These are phyloP conservation scores for Nephotettix cincticeps DNA, from an alignment of 1,140 invertebrate species.

Conservation along the genomic window DNA sequence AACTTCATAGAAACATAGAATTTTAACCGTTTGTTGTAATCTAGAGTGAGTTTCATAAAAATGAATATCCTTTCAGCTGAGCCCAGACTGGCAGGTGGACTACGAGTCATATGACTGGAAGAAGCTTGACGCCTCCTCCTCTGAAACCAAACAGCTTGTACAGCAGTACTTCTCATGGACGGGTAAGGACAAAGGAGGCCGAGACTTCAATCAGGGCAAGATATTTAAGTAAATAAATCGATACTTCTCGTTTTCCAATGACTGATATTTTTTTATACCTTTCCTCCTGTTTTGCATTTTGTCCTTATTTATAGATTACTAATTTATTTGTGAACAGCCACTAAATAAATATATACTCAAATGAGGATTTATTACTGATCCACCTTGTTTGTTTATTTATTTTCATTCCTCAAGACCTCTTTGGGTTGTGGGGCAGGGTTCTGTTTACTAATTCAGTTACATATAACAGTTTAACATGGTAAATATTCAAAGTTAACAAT, in stretches of 20 bases:
- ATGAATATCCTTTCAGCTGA: slow-evolving; percentile 75
- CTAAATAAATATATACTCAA: neutral
- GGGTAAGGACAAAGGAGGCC: slow-evolving; percentile 82
- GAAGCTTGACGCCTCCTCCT: slow-evolving; percentile 82
- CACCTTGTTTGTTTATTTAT: neutral
- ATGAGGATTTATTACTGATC: neutral
- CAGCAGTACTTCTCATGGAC: slow-evolving; percentile 92
- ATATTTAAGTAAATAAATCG: slow-evolving; percentile 87
- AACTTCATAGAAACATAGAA: no score
- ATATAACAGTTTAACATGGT: no score
- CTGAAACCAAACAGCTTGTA: slow-evolving; percentile 88
- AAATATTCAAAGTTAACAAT: no score
- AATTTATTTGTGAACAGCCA: slow-evolving; percentile 5
- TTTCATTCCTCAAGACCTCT: neutral
- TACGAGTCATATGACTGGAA: slow-evolving; percentile 97
- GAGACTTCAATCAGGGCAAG: slow-evolving; percentile 98
- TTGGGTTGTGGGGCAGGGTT: neutral
- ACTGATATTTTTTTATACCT: slow-evolving; percentile 19
- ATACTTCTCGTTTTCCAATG: neutral
- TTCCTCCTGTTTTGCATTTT: neutral
- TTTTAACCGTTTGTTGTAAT: no score
- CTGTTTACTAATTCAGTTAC: no score
- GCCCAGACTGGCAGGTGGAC: slow-evolving; percentile 93
- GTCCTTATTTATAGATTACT: neutral
- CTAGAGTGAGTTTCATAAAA: no score